Conservation (phyloP, 1,140 invertebrate genomes). For the Andrena cerasifolii region DNA sequence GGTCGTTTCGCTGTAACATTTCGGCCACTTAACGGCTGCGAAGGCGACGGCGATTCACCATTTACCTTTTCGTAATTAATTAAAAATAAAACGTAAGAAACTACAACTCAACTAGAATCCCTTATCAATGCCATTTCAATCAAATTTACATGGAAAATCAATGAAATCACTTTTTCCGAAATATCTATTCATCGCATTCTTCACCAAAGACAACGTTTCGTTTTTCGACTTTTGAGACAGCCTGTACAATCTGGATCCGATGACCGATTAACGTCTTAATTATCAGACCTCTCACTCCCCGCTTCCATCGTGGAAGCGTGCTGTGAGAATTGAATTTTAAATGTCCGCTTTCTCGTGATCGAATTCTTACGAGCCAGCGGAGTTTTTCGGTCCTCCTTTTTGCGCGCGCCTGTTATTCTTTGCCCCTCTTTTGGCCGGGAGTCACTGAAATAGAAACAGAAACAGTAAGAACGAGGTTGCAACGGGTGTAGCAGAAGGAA, state of each 20-base stretch:
- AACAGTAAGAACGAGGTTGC: conserved; percentile 11
- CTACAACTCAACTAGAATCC: too few relatives aligned
- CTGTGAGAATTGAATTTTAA: neutral
- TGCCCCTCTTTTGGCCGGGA: neutral
- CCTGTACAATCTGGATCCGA: neutral
- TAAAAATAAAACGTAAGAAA: too few relatives aligned
- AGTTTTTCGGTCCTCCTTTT: too few relatives aligned
- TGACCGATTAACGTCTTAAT: neutral
- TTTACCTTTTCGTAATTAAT: too few relatives aligned
- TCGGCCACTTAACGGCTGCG: too few relatives aligned
- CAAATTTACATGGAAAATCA: too few relatives aligned
- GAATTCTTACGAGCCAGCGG: neutral
- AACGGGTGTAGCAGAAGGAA: neutral
- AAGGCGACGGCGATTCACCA: too few relatives aligned
- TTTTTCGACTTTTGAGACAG: neutral
- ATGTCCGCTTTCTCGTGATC: neutral
- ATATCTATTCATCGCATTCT: too few relatives aligned
- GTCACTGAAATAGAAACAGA: conserved; percentile 29
- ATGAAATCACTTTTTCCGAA: too few relatives aligned
- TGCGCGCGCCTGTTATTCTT: neutral
- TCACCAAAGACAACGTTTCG: too few relatives aligned
- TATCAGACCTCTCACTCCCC: neutral
- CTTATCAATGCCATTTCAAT: too few relatives aligned
- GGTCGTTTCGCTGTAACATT: conserved; percentile 14
- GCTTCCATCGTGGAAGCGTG: neutral